phyloP scores from a whole-genome alignment of 92 coral and sea anemone genomes.

The Actinostola sp. region DNA sequence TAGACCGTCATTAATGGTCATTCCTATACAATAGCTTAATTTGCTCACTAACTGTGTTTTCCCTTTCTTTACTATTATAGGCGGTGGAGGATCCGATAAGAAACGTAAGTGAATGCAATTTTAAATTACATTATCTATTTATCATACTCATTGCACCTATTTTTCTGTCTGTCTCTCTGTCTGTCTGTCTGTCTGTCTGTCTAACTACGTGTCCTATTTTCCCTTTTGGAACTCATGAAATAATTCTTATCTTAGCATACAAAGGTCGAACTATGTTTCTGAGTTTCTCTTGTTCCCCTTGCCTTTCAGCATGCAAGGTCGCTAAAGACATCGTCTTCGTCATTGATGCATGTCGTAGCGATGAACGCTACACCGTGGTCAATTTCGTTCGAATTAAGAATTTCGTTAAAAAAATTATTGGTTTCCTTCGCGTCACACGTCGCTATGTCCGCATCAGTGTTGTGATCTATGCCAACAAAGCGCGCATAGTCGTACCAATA shows the following conservation, averaged over 20 bases:
- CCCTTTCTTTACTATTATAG: not conserved
- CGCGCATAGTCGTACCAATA: slow-evolving; percentile 52
- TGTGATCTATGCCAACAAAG: slow-evolving; percentile 56
- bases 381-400: slow-evolving; percentile 79
- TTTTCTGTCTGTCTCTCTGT: too few relatives aligned
- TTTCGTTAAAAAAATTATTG: slow-evolving; percentile 66
- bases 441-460: slow-evolving; percentile 81
- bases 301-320: slow-evolving; percentile 66
- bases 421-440: slow-evolving; percentile 64
- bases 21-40: not conserved
- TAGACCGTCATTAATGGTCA: not conserved
- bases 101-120: not conserved
- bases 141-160: too few relatives aligned
- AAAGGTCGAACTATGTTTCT: too few relatives aligned
- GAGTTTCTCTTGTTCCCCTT: not conserved
- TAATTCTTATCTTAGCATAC: too few relatives aligned
- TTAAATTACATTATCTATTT: not conserved
- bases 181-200: too few relatives aligned
- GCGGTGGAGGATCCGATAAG: not conserved
- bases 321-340: slow-evolving; percentile 71
- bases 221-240: not conserved
- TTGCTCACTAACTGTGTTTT: too few relatives aligned
- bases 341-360: slow-evolving; percentile 75
- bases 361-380: slow-evolving; percentile 65
- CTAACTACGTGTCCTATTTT: not conserved